Evolutionary conservation across 2,888 invertebrate species (phyloP), one percentile per base, ranked within the genome.

Genomic region (Notodromas monacha): DNA sequence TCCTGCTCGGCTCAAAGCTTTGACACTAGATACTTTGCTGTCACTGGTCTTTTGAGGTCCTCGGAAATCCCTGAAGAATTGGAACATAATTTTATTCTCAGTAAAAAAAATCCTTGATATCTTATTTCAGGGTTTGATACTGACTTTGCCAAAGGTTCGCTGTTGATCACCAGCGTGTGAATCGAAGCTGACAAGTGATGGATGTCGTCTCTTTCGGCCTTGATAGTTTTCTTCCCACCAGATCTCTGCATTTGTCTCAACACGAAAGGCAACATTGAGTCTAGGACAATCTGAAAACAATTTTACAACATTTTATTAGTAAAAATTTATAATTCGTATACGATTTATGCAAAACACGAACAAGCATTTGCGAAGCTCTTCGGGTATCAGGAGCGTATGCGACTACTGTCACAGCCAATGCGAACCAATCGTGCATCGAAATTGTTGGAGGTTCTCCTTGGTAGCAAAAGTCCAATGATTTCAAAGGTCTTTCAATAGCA

Each of bases 381-480:
- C 48, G 66, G 33, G 89, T 84, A 48, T 96, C 92, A 4, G 92
- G 79, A 0, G 92, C 73, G 49, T 92, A 96, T 0, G 89, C 86
- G 4, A 92, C 79, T 1, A 96, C 92, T 65, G 96, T 92, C 0
- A 96, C 86, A 47, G 92, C 92, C 32, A 92, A 61, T n/a, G 86
- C 84, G 44, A 96, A 79, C 40, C 86, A 86, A 47, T 96, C 92
- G 35, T 92, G 54, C 4, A 96, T 74, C 6, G 76, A 77, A 31
- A 92, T 86, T 59, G 81, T 79, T 48, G 89, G 89, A 31, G 81
- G 72, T 45, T 96, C 92, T 46, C 92, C 89, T 39, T 86, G 72
- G 48, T 99, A 99, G 49, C 96, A 96, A 50, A 96, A 89, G 53
- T 96, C 96, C 31, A 89, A 70, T 0, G 89, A 79, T 46, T 77